phyloP scores from a whole-genome alignment of 2,888 invertebrate species.

The Fragum fragum region DNA sequence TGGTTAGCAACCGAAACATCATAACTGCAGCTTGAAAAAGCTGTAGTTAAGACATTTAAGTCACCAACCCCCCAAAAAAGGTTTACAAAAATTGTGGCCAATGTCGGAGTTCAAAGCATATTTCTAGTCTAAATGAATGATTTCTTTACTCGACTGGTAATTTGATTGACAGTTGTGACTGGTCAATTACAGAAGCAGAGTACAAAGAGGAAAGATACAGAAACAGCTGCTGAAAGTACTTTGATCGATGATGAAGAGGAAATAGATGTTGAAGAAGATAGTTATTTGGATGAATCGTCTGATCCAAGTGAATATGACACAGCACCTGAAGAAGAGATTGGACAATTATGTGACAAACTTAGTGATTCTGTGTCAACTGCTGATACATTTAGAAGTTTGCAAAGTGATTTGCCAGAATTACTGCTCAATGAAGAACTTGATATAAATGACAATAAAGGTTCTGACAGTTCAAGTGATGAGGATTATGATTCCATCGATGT shows the following conservation, averaged over 20 bases:
- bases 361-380: slow-evolving; percentile 20
- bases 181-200: slow-evolving; percentile 14
- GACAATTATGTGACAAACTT: not conserved
- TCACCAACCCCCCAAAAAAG: too few relatives aligned
- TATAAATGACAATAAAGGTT: slow-evolving; percentile 1
- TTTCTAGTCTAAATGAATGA: not conserved
- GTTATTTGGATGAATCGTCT: not conserved
- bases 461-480: slow-evolving; percentile 1
- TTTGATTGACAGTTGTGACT: too few relatives aligned
- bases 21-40: too few relatives aligned
- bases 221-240: not conserved
- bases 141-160: too few relatives aligned
- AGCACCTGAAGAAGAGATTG: slow-evolving; percentile 7
- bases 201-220: not conserved
- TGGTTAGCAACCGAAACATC: too few relatives aligned
- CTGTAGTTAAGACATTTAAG: too few relatives aligned
- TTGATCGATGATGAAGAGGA: not conserved
- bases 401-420: not conserved
- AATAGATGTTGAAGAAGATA: not conserved
- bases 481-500: not conserved
- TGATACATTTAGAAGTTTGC: slow-evolving; percentile 15
- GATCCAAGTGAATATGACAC: slow-evolving; percentile 20
- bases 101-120: too few relatives aligned
- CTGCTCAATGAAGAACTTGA: not conserved
- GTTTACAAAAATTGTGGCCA: too few relatives aligned